Evolutionary conservation across 1,140 invertebrate genomes (phyloP), one percentile per base, ranked within the genome.

Genomic region (Triops cancriformis): DNA sequence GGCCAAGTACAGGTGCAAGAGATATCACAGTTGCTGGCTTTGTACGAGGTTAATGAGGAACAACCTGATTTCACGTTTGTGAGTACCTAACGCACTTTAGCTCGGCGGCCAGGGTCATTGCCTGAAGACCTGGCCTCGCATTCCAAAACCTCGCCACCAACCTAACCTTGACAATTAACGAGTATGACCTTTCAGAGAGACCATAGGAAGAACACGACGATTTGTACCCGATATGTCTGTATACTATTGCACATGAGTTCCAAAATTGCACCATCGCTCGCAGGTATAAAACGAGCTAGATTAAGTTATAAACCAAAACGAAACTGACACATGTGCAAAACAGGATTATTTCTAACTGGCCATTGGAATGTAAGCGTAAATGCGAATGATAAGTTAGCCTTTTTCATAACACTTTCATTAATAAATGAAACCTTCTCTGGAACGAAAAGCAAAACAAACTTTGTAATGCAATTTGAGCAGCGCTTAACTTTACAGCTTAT

Each of bases 401-500:
- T 10, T 42, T 51, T 37, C 1, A 45, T 42, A n/a, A 28, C 31
- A 75, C 2, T 26, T 9, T 6, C 1, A 42, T 75, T 31, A 75
- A 64, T n/a, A 64, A n/a, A 14, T 26, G 18, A 76, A 76, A 26
- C n/a, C 18, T 51, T 37, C n/a, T n/a, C 5, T 6, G n/a, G 28
- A 26, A 9, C n/a, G 0, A 37, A 31, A 12, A 6, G 5, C 0
- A n/a, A 27, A 26, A 74, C n/a, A 26, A 74, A 31, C 28, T 37
- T 12, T 23, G 0, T 11, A 74, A 37, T 31, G 26, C 28, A 27
- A 2, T 26, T 37, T 18, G 23, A 9, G 1, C 18, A 45, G 27
- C 28, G 43, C 18, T 18, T 14, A 77, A 12, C n/a, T 31, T 72
- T 79, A 73, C 77, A 74, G 73, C 79, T 28, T 79, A 77, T 83